Base-by-base conservation (phyloP, 2,888 invertebrate species). In the Eristalinus aeneus region DNA sequence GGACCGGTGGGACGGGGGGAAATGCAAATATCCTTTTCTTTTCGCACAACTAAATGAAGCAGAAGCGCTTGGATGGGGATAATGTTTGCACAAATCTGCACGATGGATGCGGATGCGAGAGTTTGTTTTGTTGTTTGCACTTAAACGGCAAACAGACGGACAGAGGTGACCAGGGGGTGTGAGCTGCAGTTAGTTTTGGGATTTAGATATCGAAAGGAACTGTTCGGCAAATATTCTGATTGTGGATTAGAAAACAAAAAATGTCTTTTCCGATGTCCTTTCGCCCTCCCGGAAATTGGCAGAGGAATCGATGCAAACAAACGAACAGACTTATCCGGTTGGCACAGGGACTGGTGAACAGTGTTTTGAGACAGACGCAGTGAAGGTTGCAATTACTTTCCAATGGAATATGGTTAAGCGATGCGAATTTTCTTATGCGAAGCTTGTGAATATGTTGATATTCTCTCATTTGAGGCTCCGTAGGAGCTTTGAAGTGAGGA, bases 1-100 rank as follows among this genome's bases (percentile, higher is more conserved):
- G 46, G 77, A 58, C 54, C 11, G n/a, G 53, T 61, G 82, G n/a
- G n/a, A n/a, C n/a, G 32, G 65, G 53, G 65, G 82, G 82, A 86
- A 86, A 86, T 86, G 86, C 86, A 86, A 86, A 86, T 86, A 86
- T 82, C 82, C 86, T 86, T 86, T 82, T 56, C 27, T 73, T 68
- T 73, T 68, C 54, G 54, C 63, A 53, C 60, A 34, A 74, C 82
- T 86, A 82, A 86, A 86, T 86, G 86, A 86, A 86, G 77, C 74
- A 86, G 77, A 82, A 86, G 60, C 54, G 77, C 64, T 81, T 65
- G 68, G 69, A 82, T 78, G 54, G 65, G 46, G 74, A 74, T 67
- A 60, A 64, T 75, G 79, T 84, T 84, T 84, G 79, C 71, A n/a
- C 65, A 67, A 65, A 78, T 64, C 74, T 71, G 60, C 10, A 22